Evolutionary conservation across 1,140 invertebrate genomes (phyloP).

Genomic region (Anastrepha obliqua): DNA sequence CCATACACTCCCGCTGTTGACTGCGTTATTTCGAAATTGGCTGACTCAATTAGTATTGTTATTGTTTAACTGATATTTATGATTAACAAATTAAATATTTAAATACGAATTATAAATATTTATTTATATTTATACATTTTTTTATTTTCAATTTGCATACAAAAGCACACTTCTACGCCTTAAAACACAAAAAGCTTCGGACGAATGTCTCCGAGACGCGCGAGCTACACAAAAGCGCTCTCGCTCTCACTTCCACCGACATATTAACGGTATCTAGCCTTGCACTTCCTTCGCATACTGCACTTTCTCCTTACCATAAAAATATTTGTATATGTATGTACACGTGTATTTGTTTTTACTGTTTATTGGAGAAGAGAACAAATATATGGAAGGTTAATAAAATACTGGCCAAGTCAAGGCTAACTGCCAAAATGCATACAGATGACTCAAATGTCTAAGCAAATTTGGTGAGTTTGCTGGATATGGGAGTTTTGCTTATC

Average conservation of each 20-base stretch:
- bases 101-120: conserved; percentile 22
- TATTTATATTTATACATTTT: conserved; percentile 2
- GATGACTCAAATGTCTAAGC: background rate
- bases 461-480: background rate
- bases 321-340: background rate
- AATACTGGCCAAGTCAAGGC: conserved; percentile 14
- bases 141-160: background rate
- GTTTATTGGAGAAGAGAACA: background rate
- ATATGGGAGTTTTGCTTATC: background rate
- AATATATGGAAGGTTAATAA: conserved; percentile 1
- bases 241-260: background rate
- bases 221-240: background rate
- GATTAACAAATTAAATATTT: background rate
- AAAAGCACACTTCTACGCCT: conserved; percentile 5
- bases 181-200: background rate
- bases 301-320: background rate
- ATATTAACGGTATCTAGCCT: background rate
- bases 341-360: background rate
- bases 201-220: background rate
- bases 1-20: background rate
- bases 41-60: conserved; percentile 18
- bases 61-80: conserved; percentile 1
- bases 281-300: background rate
- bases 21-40: background rate
- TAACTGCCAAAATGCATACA: background rate